phyloP scores from a whole-genome alignment of 2,888 invertebrate species.

The Chamaedrilus cognettii region DNA sequence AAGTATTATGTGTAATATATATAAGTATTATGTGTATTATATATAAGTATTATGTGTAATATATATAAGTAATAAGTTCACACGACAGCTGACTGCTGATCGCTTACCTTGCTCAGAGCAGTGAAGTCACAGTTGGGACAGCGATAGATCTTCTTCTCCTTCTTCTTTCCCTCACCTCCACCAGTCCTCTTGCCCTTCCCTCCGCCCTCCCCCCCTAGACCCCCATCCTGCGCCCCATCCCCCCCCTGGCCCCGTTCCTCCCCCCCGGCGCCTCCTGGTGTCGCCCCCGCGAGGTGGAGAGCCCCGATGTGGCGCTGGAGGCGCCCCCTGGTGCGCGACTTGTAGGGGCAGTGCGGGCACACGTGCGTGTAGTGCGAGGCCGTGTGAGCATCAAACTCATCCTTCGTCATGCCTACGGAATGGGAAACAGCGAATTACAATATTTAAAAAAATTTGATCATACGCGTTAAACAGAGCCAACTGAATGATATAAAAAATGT shows the following conservation, averaged over 20 bases:
- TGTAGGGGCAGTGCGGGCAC: conserved; percentile 64
- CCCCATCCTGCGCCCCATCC: not conserved
- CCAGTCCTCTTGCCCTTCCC: not conserved
- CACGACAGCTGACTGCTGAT: no score
- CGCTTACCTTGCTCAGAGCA: not conserved
- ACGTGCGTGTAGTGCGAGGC: conserved; percentile 64
- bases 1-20: no score
- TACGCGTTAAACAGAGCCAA: no score
- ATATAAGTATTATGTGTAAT: no score
- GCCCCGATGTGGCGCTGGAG: conserved; percentile 64
- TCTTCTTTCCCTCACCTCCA: not conserved
- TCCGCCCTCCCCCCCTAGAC: not conserved
- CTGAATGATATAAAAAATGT: no score
- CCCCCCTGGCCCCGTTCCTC: not conserved
- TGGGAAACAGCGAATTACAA: no score
- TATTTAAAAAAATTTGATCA: no score
- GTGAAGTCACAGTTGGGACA: not conserved
- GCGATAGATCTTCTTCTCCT: not conserved
- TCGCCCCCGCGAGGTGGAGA: conserved; percentile 40
- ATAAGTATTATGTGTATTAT: no score
- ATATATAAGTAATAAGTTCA: no score
- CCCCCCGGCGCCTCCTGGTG: not conserved
- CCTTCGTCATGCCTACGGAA: no score
- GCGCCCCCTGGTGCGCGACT: conserved; percentile 63
- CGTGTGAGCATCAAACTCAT: conserved; percentile 63